Conservation (phyloP, 2,888 invertebrate genomes). For the Drosophila sordidula region DNA sequence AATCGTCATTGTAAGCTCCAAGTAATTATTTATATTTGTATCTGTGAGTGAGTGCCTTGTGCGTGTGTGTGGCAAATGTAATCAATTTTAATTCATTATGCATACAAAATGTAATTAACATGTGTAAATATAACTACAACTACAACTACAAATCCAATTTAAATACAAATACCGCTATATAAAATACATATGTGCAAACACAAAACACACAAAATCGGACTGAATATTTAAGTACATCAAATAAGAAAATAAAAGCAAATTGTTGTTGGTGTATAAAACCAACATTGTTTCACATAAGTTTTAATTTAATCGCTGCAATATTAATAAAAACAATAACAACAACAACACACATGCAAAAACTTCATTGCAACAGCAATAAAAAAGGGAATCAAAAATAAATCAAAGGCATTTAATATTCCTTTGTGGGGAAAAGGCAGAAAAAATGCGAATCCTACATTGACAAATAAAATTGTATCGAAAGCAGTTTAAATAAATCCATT, state of each 20-base stretch:
- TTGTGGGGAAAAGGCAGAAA: neutral
- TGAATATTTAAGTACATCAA: constrained; percentile 22
- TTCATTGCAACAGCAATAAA: neutral
- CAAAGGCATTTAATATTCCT: neutral
- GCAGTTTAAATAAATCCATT: neutral
- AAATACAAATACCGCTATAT: constrained; percentile 10
- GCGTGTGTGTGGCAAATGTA: constrained; percentile 16
- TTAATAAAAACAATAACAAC: constrained; percentile 10
- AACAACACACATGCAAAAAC: constrained; percentile 20
- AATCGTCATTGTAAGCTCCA: constrained; percentile 23
- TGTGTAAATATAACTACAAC: constrained; percentile 36
- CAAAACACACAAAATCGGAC: constrained; percentile 10
- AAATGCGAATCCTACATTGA: neutral
- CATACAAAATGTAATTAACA: constrained; percentile 54
- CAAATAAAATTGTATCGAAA: neutral
- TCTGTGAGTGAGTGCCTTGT: constrained; percentile 9
- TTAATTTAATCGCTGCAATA: constrained; percentile 8
- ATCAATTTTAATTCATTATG: constrained; percentile 54
- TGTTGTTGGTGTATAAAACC: neutral
- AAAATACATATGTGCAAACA: constrained; percentile 11
- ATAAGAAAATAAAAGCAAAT: neutral
- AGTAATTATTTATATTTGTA: constrained; percentile 27
- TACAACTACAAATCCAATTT: neutral
- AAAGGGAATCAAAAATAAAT: neutral
- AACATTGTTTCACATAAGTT: neutral